Evolutionary conservation across 2,113 vertebrate species (phyloP), one percentile per base, ranked within the genome.

Genomic region (Laterallus jamaicensis): DNA sequence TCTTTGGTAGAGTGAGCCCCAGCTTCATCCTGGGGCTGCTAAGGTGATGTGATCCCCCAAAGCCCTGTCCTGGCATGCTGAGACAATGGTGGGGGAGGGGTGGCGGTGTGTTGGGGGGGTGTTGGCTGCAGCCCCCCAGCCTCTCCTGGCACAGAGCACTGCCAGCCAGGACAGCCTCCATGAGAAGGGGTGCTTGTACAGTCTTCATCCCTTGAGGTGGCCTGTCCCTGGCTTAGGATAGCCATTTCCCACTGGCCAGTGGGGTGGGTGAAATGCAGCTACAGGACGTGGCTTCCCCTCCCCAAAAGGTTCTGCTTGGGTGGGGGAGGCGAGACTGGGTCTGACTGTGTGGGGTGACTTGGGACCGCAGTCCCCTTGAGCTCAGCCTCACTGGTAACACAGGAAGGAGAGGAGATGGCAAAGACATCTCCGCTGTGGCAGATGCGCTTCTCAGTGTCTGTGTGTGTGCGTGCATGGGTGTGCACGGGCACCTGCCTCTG

Each of bases 251-350:
- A 62, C 39, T 3, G 2, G 25, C 15, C 47, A 12, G 44, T 52
- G 44, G 64, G 44, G 44, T 56, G 55, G 35, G 56, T 44, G 42
- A 79, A 21, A 66, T 6, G 13, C 25, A 50, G 28, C 47, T 82
- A 25, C 5, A 58, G 64, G 55, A 83, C 0, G 3, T 42, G 50
- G 29, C 76, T 68, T 29, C 9, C 12, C 4, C 40, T 8, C 14
- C 14, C 7, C 2, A 4, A 74, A 50, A 18, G 67, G 32, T 39
- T 92, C 28, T 42, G 39, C 15, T 1, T 21, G 49, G 29, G 44
- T 1, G 4, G 18, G 52, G 32, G 60, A 95, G 47, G 49, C 8
- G 6, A 63, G 47, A 44, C 3, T 0, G 0, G 24, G 13, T 88
- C 37, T 4, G 22, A 10, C 22, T 18, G 16, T 3, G 0, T 24